A percentile compares a stretch with the other conserved stretches of the same genome.
Evolutionary conservation across 2,888 invertebrate genomes (phyloP).

Genomic region (Salticus scenicus): DNA sequence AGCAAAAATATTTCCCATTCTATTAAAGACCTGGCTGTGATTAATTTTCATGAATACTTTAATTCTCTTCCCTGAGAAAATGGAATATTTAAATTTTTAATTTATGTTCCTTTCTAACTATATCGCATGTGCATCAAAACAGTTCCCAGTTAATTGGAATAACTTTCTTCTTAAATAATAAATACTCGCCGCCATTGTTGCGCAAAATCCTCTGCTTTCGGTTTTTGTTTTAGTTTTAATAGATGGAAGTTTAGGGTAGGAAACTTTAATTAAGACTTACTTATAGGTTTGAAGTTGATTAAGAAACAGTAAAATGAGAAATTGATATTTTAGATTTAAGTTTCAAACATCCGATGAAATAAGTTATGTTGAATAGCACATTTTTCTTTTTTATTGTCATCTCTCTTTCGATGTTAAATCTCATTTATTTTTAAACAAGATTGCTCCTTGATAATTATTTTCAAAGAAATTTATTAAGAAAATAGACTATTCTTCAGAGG

Average conservation of each 20-base stretch:
- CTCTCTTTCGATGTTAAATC: neutral
- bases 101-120: constrained; percentile 31
- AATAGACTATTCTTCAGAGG: too few relatives aligned
- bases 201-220: neutral
- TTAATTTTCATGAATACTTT: constrained; percentile 39
- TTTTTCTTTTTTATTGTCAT: neutral
- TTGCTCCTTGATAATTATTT: neutral
- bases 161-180: constrained; percentile 36
- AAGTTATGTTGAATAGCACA: neutral
- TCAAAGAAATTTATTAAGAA: neutral
- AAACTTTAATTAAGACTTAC: constrained; percentile 3
- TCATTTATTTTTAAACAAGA: neutral
- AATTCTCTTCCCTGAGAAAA: constrained; percentile 37
- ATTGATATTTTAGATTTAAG: neutral
- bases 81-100: constrained; percentile 54
- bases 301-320: neutral
- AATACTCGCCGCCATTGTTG: neutral
- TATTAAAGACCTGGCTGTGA: constrained; percentile 27
- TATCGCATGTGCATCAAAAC: constrained; percentile 27
- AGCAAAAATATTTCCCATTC: constrained; percentile 16
- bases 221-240: neutral
- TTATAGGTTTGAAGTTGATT: neutral
- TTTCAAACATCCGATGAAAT: neutral
- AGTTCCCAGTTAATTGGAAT: constrained; percentile 46
- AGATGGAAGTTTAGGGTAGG: neutral